Evolutionary conservation across 2,888 invertebrate species (phyloP), one percentile per base, ranked within the genome.

Genomic region (Morpho deidamia): DNA sequence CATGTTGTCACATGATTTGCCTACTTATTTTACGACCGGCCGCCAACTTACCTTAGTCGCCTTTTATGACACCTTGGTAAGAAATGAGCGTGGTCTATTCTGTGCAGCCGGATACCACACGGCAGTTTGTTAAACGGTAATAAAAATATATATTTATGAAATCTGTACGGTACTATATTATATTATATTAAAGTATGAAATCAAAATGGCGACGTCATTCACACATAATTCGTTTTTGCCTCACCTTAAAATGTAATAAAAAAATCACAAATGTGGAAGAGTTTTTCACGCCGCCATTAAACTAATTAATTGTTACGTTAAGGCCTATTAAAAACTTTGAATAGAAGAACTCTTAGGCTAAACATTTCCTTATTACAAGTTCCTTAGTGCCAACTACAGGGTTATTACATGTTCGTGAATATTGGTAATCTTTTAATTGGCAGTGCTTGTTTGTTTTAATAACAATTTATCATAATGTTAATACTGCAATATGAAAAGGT

Each of bases 291-390:
- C 10, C 37, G 35, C 23, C 8, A 53, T 58, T 35, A 52, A 35
- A 38, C 33, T 46, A 55, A 47, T 55, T 51, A 53, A 40, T 53
- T 43, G 14, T 48, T 56, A 53, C 48, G 56, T 48, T 51, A 43
- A 44, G 10, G 45, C 44, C 11, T 35, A 45, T 34, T 39, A 37
- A 53, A 55, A 51, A 50, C 32, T 44, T 38, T 47, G 14, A 40
- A 45, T 12, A 53, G 42, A 56, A 59, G 51, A 52, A 53, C 34
- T 47, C 42, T 11, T 38, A 23, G 23, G 7, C 35, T 11, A 51
- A 47, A 50, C 37, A 56, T 53, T 59, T 59, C 59, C 59, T 56
- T 56, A 59, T 51, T 53, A 48, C 43, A 12, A 43, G 35, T 48
- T 44, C n/a, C 11, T 23, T 23, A 23, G 23, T 23, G 5, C 23